Percentiles rank a stretch among this genome's conserved stretches.
Evolutionary conservation across 2,113 vertebrate species (phyloP).

Genomic region (Oreochromis spilurus): DNA sequence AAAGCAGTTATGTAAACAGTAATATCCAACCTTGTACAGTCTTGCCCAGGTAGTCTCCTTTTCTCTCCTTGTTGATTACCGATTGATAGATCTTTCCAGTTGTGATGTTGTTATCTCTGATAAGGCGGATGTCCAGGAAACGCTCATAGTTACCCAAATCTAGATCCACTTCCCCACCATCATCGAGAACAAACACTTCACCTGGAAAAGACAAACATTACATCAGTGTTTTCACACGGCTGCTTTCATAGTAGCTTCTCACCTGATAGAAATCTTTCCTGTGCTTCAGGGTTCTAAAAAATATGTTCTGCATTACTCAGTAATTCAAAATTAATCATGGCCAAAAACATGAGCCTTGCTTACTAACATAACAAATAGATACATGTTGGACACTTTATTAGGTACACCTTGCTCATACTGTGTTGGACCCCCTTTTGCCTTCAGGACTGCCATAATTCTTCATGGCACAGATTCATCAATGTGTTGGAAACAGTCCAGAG

Average conservation of each 20-base stretch:
- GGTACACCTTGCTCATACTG: neutral
- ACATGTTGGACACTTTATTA: neutral
- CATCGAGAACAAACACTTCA: constrained; percentile 94
- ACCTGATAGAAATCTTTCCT: neutral
- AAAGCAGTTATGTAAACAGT: neutral
- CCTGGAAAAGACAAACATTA: constrained; percentile 65
- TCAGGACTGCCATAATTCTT: neutral
- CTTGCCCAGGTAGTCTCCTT: constrained; percentile 94
- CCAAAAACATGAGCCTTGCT: no score
- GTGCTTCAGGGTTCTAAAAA: neutral
- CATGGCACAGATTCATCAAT: neutral
- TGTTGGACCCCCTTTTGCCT: neutral
- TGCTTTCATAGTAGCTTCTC: neutral
- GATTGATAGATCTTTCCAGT: constrained; percentile 97
- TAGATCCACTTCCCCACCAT: constrained; percentile 94
- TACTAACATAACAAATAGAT: neutral
- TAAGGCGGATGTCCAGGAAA: constrained; percentile 93
- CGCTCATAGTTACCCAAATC: constrained; percentile 97
- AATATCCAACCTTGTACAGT: constrained; percentile 87
- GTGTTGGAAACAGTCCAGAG: neutral
- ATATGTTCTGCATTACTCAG: neutral
- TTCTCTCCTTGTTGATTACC: constrained; percentile 95
- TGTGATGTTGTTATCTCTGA: constrained; percentile 94
- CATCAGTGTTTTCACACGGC: neutral
- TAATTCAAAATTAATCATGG: no score